These are phyloP conservation scores for Cryptus armator DNA, from an alignment of 2,888 invertebrate genomes.

Conservation along the genomic window DNA sequence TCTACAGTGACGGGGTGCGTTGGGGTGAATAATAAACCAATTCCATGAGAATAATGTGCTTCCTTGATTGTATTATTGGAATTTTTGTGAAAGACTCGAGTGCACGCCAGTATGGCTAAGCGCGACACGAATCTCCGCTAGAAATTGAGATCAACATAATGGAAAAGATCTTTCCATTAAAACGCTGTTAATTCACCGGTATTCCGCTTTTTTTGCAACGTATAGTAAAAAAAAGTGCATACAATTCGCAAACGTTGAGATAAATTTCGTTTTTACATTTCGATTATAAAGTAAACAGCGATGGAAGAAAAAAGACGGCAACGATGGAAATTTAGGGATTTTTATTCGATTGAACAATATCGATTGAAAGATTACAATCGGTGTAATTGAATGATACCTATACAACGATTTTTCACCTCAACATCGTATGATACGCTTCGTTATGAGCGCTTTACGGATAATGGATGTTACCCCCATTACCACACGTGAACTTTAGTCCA, in stretches of 20 bases:
- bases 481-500: constrained; percentile 14
- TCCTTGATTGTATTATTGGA: constrained; percentile 49
- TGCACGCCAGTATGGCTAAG: not conserved
- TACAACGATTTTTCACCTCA: constrained; percentile 12
- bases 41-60: constrained; percentile 69
- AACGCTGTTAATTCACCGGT: no score
- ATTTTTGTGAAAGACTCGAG: constrained; percentile 36
- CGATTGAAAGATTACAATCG: not conserved
- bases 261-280: no score
- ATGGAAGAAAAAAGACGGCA: not conserved
- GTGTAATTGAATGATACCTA: not conserved
- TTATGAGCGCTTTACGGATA: constrained; percentile 17
- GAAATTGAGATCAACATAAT: no score
- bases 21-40: constrained; percentile 26
- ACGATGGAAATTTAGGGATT: not conserved
- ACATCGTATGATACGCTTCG: not conserved
- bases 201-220: not conserved
- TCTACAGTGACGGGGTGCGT: constrained; percentile 26
- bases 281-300: not conserved
- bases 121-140: no score
- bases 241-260: no score
- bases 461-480: constrained; percentile 15
- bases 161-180: no score
- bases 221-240: no score
- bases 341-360: not conserved